Percentiles rank a stretch among this genome's conserved stretches.
These are phyloP conservation scores for Hydrocynus forskahlii DNA, from an alignment of 2,797 vertebrate species.

Conservation along the genomic window DNA sequence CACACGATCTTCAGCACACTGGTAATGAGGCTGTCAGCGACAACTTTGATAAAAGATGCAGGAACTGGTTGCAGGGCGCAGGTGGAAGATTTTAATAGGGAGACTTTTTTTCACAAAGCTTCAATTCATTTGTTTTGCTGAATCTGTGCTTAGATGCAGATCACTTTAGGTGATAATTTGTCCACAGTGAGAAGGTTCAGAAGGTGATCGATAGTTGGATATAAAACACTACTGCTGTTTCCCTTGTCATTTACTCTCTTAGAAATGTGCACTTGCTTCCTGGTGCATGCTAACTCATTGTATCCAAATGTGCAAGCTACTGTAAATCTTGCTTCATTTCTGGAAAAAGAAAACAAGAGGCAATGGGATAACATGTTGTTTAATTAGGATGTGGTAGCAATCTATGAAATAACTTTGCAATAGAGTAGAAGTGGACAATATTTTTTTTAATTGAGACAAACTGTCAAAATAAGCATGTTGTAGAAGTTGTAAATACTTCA, in stretches of 20 bases:
- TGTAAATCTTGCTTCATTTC: not conserved
- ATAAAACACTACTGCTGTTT: not conserved
- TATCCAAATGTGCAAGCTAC: no score
- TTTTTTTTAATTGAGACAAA: no score
- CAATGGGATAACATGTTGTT: not conserved
- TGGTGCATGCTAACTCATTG: not conserved
- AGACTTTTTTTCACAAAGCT: not conserved
- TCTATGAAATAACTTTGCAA: no score
- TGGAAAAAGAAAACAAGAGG: not conserved
- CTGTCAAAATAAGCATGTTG: no score
- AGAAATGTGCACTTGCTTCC: not conserved
- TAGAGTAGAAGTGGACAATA: no score
- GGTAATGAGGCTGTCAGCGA: not conserved
- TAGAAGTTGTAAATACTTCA: no score
- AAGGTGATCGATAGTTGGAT: not conserved
- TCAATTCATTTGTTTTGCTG: not conserved
- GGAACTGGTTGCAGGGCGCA: not conserved
- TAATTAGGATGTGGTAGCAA: not conserved
- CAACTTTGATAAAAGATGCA: not conserved
- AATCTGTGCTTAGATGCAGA: not conserved
- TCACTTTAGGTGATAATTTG: not conserved
- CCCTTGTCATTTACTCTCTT: not conserved
- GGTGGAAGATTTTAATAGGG: constrained; percentile 2
- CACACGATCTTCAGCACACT: not conserved
- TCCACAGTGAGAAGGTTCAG: not conserved